Conservation (phyloP, 2,113 vertebrate genomes). For the Hippolais icterina region DNA sequence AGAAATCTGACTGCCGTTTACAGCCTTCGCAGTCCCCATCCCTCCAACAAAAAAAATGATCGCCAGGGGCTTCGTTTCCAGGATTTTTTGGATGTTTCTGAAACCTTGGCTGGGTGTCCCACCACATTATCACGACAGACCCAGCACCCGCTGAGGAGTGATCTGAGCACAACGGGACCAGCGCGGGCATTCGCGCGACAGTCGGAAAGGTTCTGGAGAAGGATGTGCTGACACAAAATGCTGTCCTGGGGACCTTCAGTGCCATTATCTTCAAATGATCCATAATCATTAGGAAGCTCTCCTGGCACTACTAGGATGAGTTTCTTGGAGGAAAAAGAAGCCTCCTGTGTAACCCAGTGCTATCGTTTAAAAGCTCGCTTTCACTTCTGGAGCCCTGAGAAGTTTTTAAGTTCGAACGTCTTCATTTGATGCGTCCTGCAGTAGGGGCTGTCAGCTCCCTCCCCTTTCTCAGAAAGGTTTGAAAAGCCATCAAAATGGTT, state of each 20-base stretch:
- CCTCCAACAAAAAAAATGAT: not conserved
- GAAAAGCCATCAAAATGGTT: not conserved
- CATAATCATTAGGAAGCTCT: not conserved
- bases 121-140: not conserved
- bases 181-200: not conserved
- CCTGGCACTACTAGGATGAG: not conserved
- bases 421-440: not conserved
- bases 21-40: not conserved
- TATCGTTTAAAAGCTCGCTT: not conserved
- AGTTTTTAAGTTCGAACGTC: not conserved
- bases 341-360: not conserved
- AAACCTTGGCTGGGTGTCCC: not conserved
- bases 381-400: not conserved
- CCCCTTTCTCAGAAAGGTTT: not conserved
- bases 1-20: not conserved
- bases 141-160: not conserved
- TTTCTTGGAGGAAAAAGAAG: slow-evolving; percentile 12
- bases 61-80: not conserved
- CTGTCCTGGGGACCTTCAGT: not conserved
- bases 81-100: not conserved
- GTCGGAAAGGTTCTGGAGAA: not conserved
- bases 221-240: slow-evolving; percentile 15
- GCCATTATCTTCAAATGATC: slow-evolving; percentile 44
- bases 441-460: not conserved
- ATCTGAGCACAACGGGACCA: not conserved